Evolutionary conservation across 2,888 invertebrate genomes (phyloP), one percentile per base, ranked within the genome.

Genomic region (Philonicus albiceps): DNA sequence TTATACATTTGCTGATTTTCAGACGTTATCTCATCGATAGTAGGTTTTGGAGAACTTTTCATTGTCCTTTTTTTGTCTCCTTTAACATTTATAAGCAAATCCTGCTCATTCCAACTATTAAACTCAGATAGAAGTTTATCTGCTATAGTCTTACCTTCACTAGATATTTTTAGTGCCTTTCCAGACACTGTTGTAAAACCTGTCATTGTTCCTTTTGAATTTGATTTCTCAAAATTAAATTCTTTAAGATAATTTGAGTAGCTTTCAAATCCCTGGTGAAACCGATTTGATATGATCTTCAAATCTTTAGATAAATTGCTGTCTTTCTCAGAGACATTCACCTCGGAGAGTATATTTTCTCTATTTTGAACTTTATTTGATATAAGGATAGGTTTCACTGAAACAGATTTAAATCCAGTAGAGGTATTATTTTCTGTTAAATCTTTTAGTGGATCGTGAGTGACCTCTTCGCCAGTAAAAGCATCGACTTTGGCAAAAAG

Each of bases 181-280:
- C 93, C 92, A 88, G 90, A 90, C 27, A 91, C 92, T 7, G 91
- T 91, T 88, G 90, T 89, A 88, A 92, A 92, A 55, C 90, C 91
- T 19, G 64, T 22, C 5, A 11, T 11, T 8, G 4, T 7, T 5
- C 11, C 64, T 11, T 64, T 19, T 7, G 27, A 64, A 1, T 19
- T 11, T 27, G 27, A 22, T 64, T 27, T 22, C 8, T 11, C 5
- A 4, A 8, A 3, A 64, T 11, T 64, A 0, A 22, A 7, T 22
- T 11, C 22, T 19, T 27, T 64, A 27, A 11, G 64, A 19, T 2
- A 22, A 8, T 27, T 64, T 22, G 64, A 53, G 8, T 7, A 53
- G 5, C 19, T 19, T n/a, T 4, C 53, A 53, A 53, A 19, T 19
- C 19, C 6, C 13, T 5, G 5, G 0, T 53, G 16, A n/a, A 53